phyloP scores from a whole-genome alignment of 1,140 invertebrate genomes.

The Drosophila albomicans region DNA sequence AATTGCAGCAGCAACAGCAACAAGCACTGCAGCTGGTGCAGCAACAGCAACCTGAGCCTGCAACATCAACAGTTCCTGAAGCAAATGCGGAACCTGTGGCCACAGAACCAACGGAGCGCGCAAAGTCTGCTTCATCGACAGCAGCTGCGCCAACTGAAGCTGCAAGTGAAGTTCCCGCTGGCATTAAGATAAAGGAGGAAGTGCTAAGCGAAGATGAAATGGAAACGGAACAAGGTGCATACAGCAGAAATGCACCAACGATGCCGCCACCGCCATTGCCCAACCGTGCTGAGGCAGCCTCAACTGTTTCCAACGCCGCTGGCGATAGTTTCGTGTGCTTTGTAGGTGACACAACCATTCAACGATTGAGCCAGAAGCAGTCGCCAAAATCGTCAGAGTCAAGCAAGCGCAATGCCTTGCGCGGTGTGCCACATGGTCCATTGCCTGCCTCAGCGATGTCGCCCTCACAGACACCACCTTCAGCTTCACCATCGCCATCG shows the following conservation, averaged over 20 bases:
- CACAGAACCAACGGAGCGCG: background rate
- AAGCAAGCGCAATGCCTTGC: conserved; percentile 41
- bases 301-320: background rate
- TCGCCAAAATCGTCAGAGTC: conserved; percentile 18
- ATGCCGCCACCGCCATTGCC: conserved; percentile 57
- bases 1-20: background rate
- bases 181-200: conserved; percentile 62
- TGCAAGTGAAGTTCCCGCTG: background rate
- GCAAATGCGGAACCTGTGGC: background rate
- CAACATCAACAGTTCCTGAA: background rate
- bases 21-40: background rate
- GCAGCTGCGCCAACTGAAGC: background rate
- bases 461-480: conserved; percentile 14
- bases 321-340: conserved; percentile 55
- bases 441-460: conserved; percentile 45
- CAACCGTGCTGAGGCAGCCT: background rate
- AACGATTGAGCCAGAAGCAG: conserved; percentile 64
- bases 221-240: conserved; percentile 37
- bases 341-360: conserved; percentile 80
- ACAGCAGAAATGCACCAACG: background rate
- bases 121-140: background rate
- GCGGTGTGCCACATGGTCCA: conserved; percentile 55
- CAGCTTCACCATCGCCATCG: conserved; percentile 22
- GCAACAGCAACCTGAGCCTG: background rate
- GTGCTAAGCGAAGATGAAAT: conserved; percentile 67